Percentiles rank a stretch among this genome's conserved stretches.
Evolutionary conservation across 1,140 invertebrate species (phyloP).

Genomic region (Tenebrio molitor): DNA sequence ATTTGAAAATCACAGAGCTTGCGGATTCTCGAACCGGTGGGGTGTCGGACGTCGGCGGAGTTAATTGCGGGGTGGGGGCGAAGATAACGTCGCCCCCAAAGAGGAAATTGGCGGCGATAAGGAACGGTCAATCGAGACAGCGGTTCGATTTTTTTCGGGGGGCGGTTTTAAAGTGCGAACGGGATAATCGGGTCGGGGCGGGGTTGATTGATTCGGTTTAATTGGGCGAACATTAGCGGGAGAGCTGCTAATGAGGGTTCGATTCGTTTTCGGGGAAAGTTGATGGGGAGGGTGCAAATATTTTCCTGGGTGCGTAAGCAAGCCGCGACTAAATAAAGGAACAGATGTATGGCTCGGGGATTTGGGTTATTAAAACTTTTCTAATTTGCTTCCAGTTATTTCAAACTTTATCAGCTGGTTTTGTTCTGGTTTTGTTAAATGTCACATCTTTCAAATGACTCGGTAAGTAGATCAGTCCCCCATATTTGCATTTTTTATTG

Average conservation of each 20-base stretch:
- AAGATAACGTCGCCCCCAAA: not conserved
- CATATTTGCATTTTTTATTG: too few species aligned
- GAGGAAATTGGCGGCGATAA: conserved; percentile 19
- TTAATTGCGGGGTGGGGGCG: conserved; percentile 17
- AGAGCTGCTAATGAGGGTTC: conserved; percentile 22
- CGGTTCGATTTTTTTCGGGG: not conserved
- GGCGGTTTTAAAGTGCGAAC: conserved; percentile 5
- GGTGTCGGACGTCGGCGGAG: conserved; percentile 1
- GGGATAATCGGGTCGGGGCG: conserved; percentile 9
- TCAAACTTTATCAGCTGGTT: too few species aligned
- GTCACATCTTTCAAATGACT: too few species aligned
- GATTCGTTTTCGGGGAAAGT: not conserved
- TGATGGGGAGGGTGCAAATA: too few species aligned
- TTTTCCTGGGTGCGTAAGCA: too few species aligned
- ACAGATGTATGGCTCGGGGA: too few species aligned
- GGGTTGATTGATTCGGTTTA: conserved; percentile 21
- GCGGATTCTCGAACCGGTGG: conserved; percentile 55
- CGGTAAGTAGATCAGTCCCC: too few species aligned
- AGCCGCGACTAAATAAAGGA: too few species aligned
- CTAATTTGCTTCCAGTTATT: too few species aligned
- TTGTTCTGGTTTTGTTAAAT: too few species aligned
- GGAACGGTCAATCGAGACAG: conserved; percentile 9
- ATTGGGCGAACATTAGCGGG: conserved; percentile 17
- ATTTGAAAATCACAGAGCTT: conserved; percentile 58
- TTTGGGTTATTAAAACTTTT: too few species aligned